Evolutionary conservation across 2,888 invertebrate genomes (phyloP), one percentile per base, ranked within the genome.

Genomic region (Alcis repandata): DNA sequence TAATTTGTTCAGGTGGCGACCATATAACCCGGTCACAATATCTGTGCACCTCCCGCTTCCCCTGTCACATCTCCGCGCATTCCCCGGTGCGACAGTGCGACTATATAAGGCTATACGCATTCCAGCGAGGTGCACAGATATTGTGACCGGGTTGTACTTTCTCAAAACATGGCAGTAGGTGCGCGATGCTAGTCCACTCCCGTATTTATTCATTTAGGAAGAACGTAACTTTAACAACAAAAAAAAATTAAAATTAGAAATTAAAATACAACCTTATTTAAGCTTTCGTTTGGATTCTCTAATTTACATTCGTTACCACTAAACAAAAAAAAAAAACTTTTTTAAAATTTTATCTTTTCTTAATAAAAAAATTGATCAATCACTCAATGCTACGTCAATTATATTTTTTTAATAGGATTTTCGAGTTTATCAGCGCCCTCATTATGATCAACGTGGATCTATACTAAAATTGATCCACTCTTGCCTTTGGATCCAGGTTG

Each of bases 151-250:
- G n/a, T n/a, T n/a, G n/a, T n/a, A 38, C 13, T 43, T 36, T 51
- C 27, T 59, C 45, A 52, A 40, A 51, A 40, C 43, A 40, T 49
- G 59, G 58, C 46, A 45, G 7, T 72, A 74, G 78, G 79, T 79
- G 82, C 82, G 76, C 75, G 62, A 79, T 77, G 76, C 79, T 77
- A 81, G 77, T 71, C 71, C 57, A 72, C 70, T 69, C 68, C 9
- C 69, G 53, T 74, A 58, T 76, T 75, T 77, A 78, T n/a, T n/a
- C 68, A 59, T 4, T 43, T 46, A 49, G 13, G 17, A 56, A 41
- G 33, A 56, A 56, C 15, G 33, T 41, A 56, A 56, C 43, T 40
- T 54, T 38, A 51, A 19, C 33, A 57, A 57, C 40, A 51, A 45
- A 52, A 46, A 41, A 41, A 10, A 46, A 41, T 53, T 17, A 49